A percentile compares a stretch with the other conserved stretches of the same genome.
Conservation (phyloP, 2,797 vertebrate species). For the Nasua narica region DNA sequence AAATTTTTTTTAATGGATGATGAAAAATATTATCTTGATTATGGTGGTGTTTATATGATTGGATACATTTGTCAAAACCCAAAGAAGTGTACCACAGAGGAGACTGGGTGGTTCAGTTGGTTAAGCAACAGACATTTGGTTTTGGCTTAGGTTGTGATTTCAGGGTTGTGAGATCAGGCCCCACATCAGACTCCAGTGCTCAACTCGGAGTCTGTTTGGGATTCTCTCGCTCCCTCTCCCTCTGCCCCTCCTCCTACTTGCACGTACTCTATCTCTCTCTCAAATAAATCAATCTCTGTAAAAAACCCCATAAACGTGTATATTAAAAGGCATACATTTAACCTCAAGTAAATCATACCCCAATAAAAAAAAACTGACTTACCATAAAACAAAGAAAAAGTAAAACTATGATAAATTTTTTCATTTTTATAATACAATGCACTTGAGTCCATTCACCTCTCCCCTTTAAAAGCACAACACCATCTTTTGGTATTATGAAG, state of each 20-base stretch:
- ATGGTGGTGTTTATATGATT: neutral
- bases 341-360: neutral
- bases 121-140: neutral
- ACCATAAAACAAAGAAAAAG: constrained; percentile 22
- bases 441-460: neutral
- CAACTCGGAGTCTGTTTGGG: neutral
- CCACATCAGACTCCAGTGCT: neutral
- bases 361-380: neutral
- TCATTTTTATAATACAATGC: neutral
- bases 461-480: neutral
- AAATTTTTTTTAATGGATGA: constrained; percentile 1
- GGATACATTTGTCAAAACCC: constrained; percentile 10
- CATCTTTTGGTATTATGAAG: neutral
- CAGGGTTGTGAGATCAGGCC: neutral
- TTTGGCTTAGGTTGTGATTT: neutral
- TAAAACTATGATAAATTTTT: neutral
- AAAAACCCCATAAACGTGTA: neutral
- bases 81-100: neutral
- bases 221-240: neutral
- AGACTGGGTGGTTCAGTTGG: neutral
- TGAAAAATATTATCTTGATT: neutral
- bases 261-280: neutral
- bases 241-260: neutral
- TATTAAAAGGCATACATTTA: neutral
- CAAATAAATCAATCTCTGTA: neutral